phyloP scores from a whole-genome alignment of 2,888 invertebrate genomes.

The Calameuta filiformis region DNA sequence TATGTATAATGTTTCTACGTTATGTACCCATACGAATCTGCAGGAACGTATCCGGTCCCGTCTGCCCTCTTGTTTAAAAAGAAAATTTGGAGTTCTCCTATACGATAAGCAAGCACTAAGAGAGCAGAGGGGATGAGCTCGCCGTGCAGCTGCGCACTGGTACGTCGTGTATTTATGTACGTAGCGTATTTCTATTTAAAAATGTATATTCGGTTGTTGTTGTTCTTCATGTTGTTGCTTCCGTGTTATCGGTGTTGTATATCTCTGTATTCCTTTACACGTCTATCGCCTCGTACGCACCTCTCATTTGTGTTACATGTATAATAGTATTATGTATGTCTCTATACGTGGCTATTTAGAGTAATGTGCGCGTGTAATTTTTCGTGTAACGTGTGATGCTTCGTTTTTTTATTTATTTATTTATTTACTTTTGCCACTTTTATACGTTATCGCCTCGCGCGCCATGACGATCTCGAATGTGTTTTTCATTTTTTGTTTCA shows the following conservation, averaged over 20 bases:
- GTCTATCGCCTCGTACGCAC: not conserved
- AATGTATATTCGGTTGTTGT: conserved; percentile 45
- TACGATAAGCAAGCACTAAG: not conserved
- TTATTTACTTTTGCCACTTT: not conserved
- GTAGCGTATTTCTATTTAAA: conserved; percentile 46
- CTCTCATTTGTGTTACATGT: not conserved
- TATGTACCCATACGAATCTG: conserved; percentile 46
- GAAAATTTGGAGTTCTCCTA: not conserved
- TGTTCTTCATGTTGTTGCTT: conserved; percentile 24
- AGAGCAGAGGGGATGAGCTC: conserved; percentile 35
- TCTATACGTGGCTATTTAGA: conserved; percentile 8
- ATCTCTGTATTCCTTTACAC: conserved; percentile 26
- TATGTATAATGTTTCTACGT: conserved; percentile 55
- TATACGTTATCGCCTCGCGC: not conserved
- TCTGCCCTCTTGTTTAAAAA: conserved; percentile 7
- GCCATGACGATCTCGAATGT: conserved; percentile 13
- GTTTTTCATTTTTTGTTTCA: conserved; percentile 26
- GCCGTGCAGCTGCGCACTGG: conserved; percentile 37
- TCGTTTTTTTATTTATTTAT: not conserved
- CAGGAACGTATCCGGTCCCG: conserved; percentile 47
- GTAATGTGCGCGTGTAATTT: not conserved
- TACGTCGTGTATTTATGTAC: conserved; percentile 42
- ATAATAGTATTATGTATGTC: conserved; percentile 5
- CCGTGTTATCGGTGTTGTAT: conserved; percentile 26
- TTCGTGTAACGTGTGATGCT: conserved; percentile 6